These are phyloP conservation scores for Acanthis flammea DNA, from an alignment of 2,797 vertebrate genomes.

Conservation along the genomic window DNA sequence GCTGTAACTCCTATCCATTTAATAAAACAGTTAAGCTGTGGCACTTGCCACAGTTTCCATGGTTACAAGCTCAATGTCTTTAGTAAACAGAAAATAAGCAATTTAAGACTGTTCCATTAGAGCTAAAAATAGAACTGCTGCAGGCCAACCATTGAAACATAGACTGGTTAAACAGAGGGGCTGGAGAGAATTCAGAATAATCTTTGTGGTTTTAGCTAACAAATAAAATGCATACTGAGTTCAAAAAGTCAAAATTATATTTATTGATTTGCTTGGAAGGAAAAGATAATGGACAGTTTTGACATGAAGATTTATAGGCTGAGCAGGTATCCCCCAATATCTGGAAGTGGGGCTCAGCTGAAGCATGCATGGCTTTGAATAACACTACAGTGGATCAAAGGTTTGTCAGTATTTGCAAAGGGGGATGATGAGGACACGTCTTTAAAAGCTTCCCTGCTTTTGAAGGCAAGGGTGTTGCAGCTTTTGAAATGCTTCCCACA, in stretches of 20 bases:
- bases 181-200: conserved; percentile 59
- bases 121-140: conserved; percentile 80
- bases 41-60: conserved; percentile 78
- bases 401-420: neutral
- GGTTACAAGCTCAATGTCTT: conserved; percentile 77
- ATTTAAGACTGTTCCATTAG: conserved; percentile 77
- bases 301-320: neutral
- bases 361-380: neutral
- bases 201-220: conserved; percentile 55
- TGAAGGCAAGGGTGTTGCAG: neutral
- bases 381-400: neutral
- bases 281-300: neutral
- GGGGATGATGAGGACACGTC: neutral
- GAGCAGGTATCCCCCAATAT: neutral
- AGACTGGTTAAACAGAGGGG: conserved; percentile 68
- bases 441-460: neutral
- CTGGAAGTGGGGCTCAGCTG: neutral
- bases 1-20: conserved; percentile 71
- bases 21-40: conserved; percentile 75
- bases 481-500: conserved; percentile 18
- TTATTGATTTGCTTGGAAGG: conserved; percentile 13
- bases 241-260: conserved; percentile 40
- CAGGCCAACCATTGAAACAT: conserved; percentile 68
- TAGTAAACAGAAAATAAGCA: conserved; percentile 85
- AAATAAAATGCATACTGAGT: conserved; percentile 60